Evolutionary conservation across 1,140 invertebrate species (phyloP), one percentile per base, ranked within the genome.

Genomic region (Gerris buenoi): DNA sequence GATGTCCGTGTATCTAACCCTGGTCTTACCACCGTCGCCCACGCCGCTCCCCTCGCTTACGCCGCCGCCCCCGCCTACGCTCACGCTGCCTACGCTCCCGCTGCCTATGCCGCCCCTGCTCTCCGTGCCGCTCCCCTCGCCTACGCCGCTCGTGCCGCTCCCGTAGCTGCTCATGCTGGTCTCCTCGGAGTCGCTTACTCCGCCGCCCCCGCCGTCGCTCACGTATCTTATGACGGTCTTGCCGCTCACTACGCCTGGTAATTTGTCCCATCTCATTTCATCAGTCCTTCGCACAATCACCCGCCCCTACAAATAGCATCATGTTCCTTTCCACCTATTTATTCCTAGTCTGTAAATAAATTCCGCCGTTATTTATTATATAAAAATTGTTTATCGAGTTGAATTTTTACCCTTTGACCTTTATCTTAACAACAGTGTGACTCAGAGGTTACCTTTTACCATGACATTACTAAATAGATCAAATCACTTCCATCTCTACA

Each of bases 1-100:
- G 76, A 77, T 70, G 72, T 74, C 62, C 70, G 75, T 22, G 69
- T 74, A 23, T 75, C 71, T 70, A 77, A 76, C 70, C 72, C 74
- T 29, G 71, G 67, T 25, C 59, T 70, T 25, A 71, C 72, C 68
- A 70, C 70, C 65, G 63, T 28, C 65, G 67, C 70, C 63, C 56
- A 65, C 64, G 63, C 64, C 23, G 57, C 64, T 22, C 66, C 71
- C 61, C 28, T 57, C n/a, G 69, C 63, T 27, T 46, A 61, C 27
- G 68, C 68, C 65, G 67, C 70, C 57, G 68, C 70, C 29, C 63
- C 69, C 59, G 65, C 69, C 65, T 65, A 68, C 58, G 69, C 63
- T 27, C 28, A 61, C 27, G 68, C 68, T 64, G 67, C 70, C 57
- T 67, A 69, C 29, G 64, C 69, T 57, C 63, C 69, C 65, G 66